Evolutionary conservation across 2,888 invertebrate species (phyloP).

Genomic region (Darwinula stevensoni): DNA sequence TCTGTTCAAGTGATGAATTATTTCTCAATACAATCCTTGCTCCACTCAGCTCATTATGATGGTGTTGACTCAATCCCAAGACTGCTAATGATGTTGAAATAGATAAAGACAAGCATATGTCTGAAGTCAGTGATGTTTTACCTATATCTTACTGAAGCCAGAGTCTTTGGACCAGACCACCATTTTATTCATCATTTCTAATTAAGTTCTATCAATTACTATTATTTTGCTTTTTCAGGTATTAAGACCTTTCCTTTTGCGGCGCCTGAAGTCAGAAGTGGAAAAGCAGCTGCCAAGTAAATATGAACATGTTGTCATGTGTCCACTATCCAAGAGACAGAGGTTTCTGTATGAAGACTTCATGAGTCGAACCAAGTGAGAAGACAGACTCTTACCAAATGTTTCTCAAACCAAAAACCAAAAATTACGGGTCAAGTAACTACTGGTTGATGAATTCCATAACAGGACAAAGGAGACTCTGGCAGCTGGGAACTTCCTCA

Average conservation of each 20-base stretch:
- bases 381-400: constrained; percentile 11
- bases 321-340: constrained; percentile 78
- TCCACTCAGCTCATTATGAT: too few species aligned
- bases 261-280: constrained; percentile 74
- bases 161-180: too few species aligned
- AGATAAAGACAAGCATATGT: too few species aligned
- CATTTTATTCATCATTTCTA: background rate
- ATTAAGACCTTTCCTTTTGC: constrained; percentile 65
- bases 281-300: constrained; percentile 93
- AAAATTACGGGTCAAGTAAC: background rate
- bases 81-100: too few species aligned
- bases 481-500: constrained; percentile 66
- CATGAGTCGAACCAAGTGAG: constrained; percentile 79
- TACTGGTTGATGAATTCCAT: too few species aligned
- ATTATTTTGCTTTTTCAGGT: constrained; percentile 25
- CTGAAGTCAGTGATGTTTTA: too few species aligned
- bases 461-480: constrained; percentile 80
- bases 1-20: too few species aligned
- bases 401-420: constrained; percentile 3
- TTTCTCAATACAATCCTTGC: too few species aligned
- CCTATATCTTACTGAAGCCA: too few species aligned
- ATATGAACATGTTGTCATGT: constrained; percentile 79
- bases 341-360: constrained; percentile 95
- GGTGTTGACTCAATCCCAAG: too few species aligned
- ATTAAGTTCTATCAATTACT: too few species aligned